Conservation (phyloP, 2,888 invertebrate species). For the Hedychridium roseum region DNA sequence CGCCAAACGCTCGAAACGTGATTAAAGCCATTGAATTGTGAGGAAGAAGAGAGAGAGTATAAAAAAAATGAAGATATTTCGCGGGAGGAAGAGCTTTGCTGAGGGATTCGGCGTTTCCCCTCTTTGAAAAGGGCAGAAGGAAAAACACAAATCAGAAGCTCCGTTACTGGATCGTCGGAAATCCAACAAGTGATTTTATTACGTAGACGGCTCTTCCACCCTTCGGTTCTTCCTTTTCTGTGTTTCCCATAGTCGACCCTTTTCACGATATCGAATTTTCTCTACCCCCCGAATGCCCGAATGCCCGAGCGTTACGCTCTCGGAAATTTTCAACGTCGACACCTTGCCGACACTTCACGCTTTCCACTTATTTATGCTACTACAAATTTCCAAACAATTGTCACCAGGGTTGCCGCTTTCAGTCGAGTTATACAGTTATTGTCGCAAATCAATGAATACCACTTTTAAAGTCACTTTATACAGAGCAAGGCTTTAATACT, state of each 20-base stretch:
- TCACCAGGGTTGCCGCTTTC: too few species aligned
- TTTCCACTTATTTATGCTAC: background rate
- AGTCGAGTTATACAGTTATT: too few species aligned
- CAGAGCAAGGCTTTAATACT: too few species aligned
- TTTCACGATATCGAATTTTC: constrained; percentile 35
- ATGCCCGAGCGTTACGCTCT: constrained; percentile 16
- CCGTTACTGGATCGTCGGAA: constrained; percentile 37
- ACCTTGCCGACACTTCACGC: background rate
- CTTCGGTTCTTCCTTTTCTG: constrained; percentile 14
- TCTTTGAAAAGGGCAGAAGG: constrained; percentile 10
- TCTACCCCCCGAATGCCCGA: constrained; percentile 16
- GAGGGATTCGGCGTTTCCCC: constrained; percentile 2
- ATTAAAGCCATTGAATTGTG: too few species aligned
- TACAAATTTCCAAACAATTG: background rate
- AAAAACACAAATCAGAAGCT: constrained; percentile 42
- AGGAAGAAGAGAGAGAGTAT: too few species aligned
- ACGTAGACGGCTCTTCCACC: constrained; percentile 36
- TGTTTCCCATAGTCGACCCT: constrained; percentile 24
- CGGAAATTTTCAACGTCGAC: constrained; percentile 11
- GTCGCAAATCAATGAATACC: too few species aligned
- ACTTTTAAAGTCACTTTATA: too few species aligned
- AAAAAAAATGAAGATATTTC: too few species aligned
- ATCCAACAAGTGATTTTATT: constrained; percentile 55
- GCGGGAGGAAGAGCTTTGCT: too few species aligned
- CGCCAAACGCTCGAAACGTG: too few species aligned